Conservation (phyloP, 1,140 invertebrate species). For the Bombus difficillimus region DNA sequence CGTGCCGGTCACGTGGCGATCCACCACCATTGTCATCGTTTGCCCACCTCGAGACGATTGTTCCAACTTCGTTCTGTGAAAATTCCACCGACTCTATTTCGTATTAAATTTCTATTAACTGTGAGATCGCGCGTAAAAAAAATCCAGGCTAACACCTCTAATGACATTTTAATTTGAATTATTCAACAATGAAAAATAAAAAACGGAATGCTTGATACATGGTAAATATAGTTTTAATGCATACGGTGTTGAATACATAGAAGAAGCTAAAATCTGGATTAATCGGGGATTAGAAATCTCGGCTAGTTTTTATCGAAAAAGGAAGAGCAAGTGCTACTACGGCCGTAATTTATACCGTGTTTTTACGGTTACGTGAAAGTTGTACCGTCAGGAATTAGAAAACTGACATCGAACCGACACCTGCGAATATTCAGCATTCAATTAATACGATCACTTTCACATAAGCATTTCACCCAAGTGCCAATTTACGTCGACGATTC, state of each 20-base stretch:
- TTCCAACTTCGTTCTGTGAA: not conserved
- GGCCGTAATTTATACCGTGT: not conserved
- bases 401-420: not conserved
- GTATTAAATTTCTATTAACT: constrained; percentile 50
- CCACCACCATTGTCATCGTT: constrained; percentile 56
- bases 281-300: constrained; percentile 1
- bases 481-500: not conserved
- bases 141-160: not conserved
- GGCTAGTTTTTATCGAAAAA: not conserved
- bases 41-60: constrained; percentile 17
- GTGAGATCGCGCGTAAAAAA: constrained; percentile 35
- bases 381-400: not conserved
- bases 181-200: not conserved
- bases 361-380: constrained; percentile 9
- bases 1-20: constrained; percentile 51
- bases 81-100: constrained; percentile 1
- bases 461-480: too few relatives aligned
- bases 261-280: not conserved
- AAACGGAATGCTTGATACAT: too few relatives aligned
- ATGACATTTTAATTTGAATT: not conserved
- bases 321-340: too few relatives aligned
- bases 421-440: not conserved
- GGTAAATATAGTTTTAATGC: not conserved
- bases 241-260: too few relatives aligned
- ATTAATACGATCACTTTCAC: constrained; percentile 1